Evolutionary conservation across 2,797 vertebrate genomes (phyloP).

Genomic region (Anabacerthia variegaticeps): DNA sequence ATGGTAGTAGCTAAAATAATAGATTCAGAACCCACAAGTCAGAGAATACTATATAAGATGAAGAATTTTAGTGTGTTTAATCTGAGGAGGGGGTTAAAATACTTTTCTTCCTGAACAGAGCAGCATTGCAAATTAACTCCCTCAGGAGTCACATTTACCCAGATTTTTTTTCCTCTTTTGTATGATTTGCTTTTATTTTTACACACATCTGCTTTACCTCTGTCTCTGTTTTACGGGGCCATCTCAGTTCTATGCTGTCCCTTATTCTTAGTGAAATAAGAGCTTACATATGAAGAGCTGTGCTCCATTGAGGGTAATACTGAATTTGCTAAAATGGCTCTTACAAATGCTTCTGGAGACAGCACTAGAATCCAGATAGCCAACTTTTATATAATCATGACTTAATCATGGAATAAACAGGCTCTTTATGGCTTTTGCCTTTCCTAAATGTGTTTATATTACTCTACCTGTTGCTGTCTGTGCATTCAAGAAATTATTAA

Average conservation of each 20-base stretch:
- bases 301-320: neutral
- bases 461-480: neutral
- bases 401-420: neutral
- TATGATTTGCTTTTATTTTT: neutral
- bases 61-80: neutral
- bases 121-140: neutral
- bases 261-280: neutral
- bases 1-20: neutral
- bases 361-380: neutral
- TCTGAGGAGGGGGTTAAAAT: neutral
- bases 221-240: neutral
- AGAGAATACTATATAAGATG: neutral
- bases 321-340: neutral
- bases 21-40: neutral
- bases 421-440: neutral
- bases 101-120: neutral
- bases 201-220: neutral
- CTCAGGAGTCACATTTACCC: neutral
- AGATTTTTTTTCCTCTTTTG: neutral
- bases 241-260: neutral
- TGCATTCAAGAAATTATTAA: neutral
- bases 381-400: neutral
- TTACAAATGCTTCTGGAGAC: neutral
- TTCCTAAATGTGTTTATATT: neutral
- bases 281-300: neutral